A percentile compares a stretch with the other conserved stretches of the same genome.
Evolutionary conservation across 2,888 invertebrate species (phyloP).

Genomic region (Drosophila pullipes): DNA sequence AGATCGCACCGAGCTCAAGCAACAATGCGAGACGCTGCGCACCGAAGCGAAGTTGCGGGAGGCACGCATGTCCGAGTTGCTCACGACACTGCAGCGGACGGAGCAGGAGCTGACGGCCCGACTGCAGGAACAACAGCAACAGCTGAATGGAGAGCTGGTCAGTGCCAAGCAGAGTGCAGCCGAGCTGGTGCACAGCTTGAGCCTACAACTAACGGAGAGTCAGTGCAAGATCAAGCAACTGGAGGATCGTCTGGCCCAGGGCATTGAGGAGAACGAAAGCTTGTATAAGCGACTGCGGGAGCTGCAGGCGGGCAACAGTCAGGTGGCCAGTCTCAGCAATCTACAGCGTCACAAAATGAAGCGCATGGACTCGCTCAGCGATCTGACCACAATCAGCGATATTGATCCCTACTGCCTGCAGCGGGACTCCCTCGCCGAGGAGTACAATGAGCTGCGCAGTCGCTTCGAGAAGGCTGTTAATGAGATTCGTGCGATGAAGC

Average conservation of each 20-base stretch:
- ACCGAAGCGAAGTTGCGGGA: slow-evolving; percentile 91
- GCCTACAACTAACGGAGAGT: slow-evolving; percentile 89
- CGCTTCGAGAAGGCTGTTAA: slow-evolving; percentile 93
- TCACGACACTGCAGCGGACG: slow-evolving; percentile 90
- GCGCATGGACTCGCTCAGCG: slow-evolving; percentile 92
- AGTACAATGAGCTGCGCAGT: slow-evolving; percentile 91
- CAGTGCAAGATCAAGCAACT: slow-evolving; percentile 86
- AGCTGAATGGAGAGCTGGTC: slow-evolving; percentile 87
- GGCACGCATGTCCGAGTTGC: slow-evolving; percentile 91
- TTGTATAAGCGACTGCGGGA: slow-evolving; percentile 91
- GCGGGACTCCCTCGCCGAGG: slow-evolving; percentile 91
- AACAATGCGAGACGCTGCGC: slow-evolving; percentile 90
- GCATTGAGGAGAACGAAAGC: slow-evolving; percentile 92
- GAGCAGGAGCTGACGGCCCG: slow-evolving; percentile 91
- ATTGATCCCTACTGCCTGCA: slow-evolving; percentile 90
- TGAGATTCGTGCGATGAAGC: slow-evolving; percentile 93
- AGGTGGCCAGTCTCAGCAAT: slow-evolving; percentile 82
- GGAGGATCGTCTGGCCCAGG: slow-evolving; percentile 87
- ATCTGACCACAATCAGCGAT: slow-evolving; percentile 92
- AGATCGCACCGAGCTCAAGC: slow-evolving; percentile 88
- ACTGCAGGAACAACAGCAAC: slow-evolving; percentile 90
- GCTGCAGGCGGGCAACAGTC: slow-evolving; percentile 87
- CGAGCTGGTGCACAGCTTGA: slow-evolving; percentile 89
- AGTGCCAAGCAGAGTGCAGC: slow-evolving; percentile 90
- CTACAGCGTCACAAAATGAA: slow-evolving; percentile 84